These are phyloP conservation scores for Hippoglossus stenolepis DNA, from an alignment of 2,113 vertebrate species.

Conservation along the genomic window DNA sequence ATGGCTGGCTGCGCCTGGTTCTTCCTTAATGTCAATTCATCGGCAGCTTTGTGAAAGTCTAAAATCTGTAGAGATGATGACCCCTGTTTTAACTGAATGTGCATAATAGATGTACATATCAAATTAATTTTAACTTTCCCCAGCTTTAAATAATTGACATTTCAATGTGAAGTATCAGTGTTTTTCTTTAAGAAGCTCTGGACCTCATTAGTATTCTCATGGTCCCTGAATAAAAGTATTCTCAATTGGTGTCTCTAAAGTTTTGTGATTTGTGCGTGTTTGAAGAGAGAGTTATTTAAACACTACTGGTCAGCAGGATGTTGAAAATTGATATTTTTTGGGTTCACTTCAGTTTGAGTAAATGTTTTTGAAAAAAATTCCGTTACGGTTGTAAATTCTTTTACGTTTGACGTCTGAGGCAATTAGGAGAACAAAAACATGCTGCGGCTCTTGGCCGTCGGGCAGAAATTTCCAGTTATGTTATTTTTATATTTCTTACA, in stretches of 20 bases:
- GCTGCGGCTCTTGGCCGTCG: constrained; percentile 32
- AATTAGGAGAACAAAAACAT: constrained; percentile 36
- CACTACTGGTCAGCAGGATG: constrained; percentile 54
- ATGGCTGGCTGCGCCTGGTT: not conserved
- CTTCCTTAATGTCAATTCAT: constrained; percentile 8
- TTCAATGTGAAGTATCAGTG: constrained; percentile 62
- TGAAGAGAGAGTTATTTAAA: constrained; percentile 71
- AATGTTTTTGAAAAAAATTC: constrained; percentile 44
- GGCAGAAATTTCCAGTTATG: constrained; percentile 55
- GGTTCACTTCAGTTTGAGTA: constrained; percentile 54
- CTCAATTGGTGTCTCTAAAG: constrained; percentile 64
- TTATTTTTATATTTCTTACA: constrained; percentile 69
- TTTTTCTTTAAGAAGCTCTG: constrained; percentile 48
- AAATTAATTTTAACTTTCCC: constrained; percentile 3
- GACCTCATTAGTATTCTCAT: constrained; percentile 32
- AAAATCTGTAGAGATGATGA: constrained; percentile 14
- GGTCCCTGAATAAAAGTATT: constrained; percentile 56
- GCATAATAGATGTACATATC: not conserved
- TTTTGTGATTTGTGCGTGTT: constrained; percentile 72
- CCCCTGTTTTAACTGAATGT: constrained; percentile 37
- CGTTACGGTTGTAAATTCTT: constrained; percentile 50
- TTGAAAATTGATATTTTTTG: constrained; percentile 34
- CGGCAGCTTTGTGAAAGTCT: constrained; percentile 21
- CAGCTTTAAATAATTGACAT: constrained; percentile 58
- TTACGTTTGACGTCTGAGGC: constrained; percentile 39